Conservation (phyloP, 1,140 invertebrate genomes). For the Alviniconcha marisindica region DNA sequence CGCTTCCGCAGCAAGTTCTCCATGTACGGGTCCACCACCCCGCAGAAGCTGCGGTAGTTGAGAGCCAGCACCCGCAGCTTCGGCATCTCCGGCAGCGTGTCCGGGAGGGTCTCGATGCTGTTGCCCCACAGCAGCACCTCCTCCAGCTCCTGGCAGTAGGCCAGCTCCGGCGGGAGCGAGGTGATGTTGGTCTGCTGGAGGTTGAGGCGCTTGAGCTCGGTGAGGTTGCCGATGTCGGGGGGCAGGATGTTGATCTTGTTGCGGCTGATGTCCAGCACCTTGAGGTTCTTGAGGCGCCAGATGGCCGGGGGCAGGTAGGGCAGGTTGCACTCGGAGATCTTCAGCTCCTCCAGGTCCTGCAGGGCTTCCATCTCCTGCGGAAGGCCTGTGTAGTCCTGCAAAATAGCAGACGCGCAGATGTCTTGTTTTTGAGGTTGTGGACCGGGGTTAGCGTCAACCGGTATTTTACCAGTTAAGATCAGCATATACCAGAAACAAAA, state of each 20-base stretch:
- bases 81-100: constrained; percentile 71
- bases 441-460: too few species aligned
- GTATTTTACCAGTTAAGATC: too few species aligned
- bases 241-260: constrained; percentile 67
- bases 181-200: constrained; percentile 74
- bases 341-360: constrained; percentile 65
- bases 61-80: constrained; percentile 69
- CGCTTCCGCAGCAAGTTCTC: constrained; percentile 71
- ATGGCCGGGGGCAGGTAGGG: constrained; percentile 72
- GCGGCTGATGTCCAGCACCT: constrained; percentile 48
- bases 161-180: constrained; percentile 74
- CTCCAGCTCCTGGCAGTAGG: constrained; percentile 73
- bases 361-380: constrained; percentile 69
- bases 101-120: constrained; percentile 73
- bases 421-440: too few species aligned
- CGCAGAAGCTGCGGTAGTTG: constrained; percentile 72
- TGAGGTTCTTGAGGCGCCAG: constrained; percentile 66
- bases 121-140: constrained; percentile 75
- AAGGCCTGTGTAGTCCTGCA: constrained; percentile 69
- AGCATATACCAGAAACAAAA: too few species aligned
- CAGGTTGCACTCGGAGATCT: constrained; percentile 75
- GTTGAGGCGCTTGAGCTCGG: constrained; percentile 67
- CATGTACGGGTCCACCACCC: constrained; percentile 72
- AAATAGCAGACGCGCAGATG: too few species aligned
- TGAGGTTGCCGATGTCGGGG: constrained; percentile 74